Evolutionary conservation across 2,797 vertebrate genomes (phyloP), one percentile per base, ranked within the genome.

Genomic region (Tarsius wallacei): DNA sequence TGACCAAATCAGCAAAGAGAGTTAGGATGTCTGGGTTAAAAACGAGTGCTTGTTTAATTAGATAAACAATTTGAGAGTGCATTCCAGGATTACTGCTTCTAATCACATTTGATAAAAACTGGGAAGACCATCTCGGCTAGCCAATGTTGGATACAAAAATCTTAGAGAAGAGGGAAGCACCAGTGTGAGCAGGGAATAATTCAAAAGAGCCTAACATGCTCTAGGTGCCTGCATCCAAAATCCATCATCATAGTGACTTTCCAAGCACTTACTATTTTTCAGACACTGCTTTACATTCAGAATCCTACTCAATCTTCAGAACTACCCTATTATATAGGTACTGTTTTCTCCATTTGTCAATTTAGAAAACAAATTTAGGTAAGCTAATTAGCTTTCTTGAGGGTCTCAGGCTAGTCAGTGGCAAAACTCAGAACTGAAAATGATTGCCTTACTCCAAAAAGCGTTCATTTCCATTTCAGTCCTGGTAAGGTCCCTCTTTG

Each of bases 1-100:
- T 91, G 28, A 88, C 64, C 68, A 93, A 96, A 92, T 93, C n/a
- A 96, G 17, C 77, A 90, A 68, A 93, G 68, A 95, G 81, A 97
- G 96, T 86, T 31, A 93, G 81, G 61, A 71, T 87, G 51, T 80
- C 74, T 87, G 73, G 9, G 49, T 78, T 96, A 26, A 87, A 96
- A 92, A 16, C 49, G 0, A 63, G 86, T 92, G 51, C 47, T 93
- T 94, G n/a, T 97, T 98, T 94, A 94, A 73, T 82, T 70, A 90
- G 84, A 85, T 93, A 80, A 96, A 93, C 78, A 83, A 83, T 83
- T 89, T 63, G 83, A 70, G 63, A 59, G 28, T 36, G 14, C 76
- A 82, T 90, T 94, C 77, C 53, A 96, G 22, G 64, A 92, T 87
- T 64, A 82, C 33, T 51, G 15, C 76, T 82, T 13, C 55, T 71